Evolutionary conservation across 2,888 invertebrate species (phyloP).

Genomic region (Colostygia pectinataria): DNA sequence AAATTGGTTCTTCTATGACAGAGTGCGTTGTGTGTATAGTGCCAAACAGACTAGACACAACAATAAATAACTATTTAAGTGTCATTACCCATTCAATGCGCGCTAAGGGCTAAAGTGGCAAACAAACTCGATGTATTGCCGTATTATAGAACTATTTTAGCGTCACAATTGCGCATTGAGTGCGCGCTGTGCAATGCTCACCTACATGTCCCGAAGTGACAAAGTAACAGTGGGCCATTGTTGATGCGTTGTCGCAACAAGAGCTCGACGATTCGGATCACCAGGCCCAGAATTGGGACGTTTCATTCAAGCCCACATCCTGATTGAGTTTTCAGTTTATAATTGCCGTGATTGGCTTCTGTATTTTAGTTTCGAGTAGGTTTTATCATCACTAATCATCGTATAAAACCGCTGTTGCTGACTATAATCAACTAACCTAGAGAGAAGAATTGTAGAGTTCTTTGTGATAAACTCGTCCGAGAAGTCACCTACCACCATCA

Average conservation of each 20-base stretch:
- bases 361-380: background rate
- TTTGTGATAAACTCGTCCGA: too few species aligned
- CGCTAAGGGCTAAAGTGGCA: too few species aligned
- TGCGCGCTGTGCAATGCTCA: background rate
- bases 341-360: slow-evolving; percentile 19
- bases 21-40: too few species aligned
- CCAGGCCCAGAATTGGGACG: slow-evolving; percentile 54
- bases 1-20: too few species aligned
- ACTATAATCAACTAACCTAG: too few species aligned
- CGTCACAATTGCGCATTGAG: slow-evolving; percentile 10
- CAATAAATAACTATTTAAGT: too few species aligned
- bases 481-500: too few species aligned
- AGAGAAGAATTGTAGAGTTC: too few species aligned
- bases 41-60: slow-evolving; percentile 37
- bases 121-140: background rate
- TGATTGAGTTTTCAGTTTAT: slow-evolving; percentile 44
- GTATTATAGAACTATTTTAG: slow-evolving; percentile 4
- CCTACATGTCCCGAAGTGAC: slow-evolving; percentile 40
- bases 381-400: too few species aligned
- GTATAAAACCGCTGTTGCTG: too few species aligned
- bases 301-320: slow-evolving; percentile 52
- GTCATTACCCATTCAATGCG: too few species aligned
- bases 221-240: slow-evolving; percentile 54
- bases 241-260: slow-evolving; percentile 49
- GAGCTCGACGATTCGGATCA: slow-evolving; percentile 61